Percentiles rank a stretch among this genome's conserved stretches.
Conservation (phyloP, 1,140 invertebrate species). For the Thaumetopoea pityocampa region DNA sequence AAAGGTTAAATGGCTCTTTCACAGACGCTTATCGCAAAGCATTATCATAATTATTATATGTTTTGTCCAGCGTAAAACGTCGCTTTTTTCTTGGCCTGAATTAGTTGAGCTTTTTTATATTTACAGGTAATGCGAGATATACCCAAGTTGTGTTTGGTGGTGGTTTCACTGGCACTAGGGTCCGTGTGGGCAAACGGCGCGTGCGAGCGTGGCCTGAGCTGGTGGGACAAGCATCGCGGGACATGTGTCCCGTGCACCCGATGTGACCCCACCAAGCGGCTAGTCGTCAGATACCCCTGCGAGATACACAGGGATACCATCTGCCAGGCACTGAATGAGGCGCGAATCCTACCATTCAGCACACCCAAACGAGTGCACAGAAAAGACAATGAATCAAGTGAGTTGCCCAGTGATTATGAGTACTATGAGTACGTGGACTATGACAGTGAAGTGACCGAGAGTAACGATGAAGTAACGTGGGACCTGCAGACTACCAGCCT, state of each 20-base stretch:
- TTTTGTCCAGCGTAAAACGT: no score
- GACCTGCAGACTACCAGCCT: conserved; percentile 77
- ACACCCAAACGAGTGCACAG: conserved; percentile 34
- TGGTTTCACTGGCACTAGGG: conserved; percentile 54
- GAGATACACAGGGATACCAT: conserved; percentile 79
- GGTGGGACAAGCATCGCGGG: conserved; percentile 76
- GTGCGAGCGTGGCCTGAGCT: conserved; percentile 75
- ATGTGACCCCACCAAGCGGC: conserved; percentile 74
- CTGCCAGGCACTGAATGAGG: conserved; percentile 78
- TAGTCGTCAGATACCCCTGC: conserved; percentile 80
- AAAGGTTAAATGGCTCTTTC: no score
- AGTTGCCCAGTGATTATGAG: conserved; percentile 53
- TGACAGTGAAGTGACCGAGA: conserved; percentile 53
- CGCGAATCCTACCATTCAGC: conserved; percentile 76
- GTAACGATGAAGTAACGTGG: conserved; percentile 56
- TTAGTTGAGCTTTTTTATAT: no score
- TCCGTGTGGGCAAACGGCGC: conserved; percentile 44
- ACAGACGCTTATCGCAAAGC: no score
- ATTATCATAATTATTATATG: no score
- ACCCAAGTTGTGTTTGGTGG: conserved; percentile 50
- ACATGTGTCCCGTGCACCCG: conserved; percentile 79
- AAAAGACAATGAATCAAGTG: conserved; percentile 45
- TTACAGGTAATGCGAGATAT: conserved; percentile 63
- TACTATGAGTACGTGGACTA: conserved; percentile 58
- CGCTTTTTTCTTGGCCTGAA: no score